Evolutionary conservation across 2,888 invertebrate genomes (phyloP).

Genomic region (Heliconius ethilla): DNA sequence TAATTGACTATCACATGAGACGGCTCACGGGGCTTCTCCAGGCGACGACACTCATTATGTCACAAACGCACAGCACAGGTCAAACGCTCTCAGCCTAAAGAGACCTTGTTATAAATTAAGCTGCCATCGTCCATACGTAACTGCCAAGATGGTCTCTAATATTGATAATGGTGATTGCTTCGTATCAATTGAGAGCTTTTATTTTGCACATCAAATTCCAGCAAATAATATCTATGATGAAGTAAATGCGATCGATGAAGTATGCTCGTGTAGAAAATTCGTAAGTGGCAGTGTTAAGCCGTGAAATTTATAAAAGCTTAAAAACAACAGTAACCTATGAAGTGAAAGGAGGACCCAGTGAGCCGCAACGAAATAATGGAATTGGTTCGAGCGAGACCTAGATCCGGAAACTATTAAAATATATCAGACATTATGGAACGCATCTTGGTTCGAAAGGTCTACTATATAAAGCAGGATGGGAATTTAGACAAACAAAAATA

Average conservation of each 20-base stretch:
- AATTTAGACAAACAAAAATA: not conserved
- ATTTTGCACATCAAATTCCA: not conserved
- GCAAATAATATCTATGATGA: not conserved
- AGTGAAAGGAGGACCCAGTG: constrained; percentile 16
- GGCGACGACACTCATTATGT: not conserved
- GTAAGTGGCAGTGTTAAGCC: constrained; percentile 36
- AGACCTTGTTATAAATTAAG: not conserved
- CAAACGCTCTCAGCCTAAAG: not conserved
- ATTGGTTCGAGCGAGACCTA: constrained; percentile 29
- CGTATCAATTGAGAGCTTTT: not conserved
- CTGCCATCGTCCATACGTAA: not conserved
- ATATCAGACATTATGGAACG: not conserved
- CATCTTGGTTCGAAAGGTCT: not conserved
- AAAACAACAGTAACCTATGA: constrained; percentile 14
- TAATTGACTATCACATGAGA: constrained; percentile 76
- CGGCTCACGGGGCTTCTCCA: constrained; percentile 17
- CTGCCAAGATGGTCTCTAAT: not conserved
- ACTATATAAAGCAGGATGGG: no score
- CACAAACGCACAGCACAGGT: not conserved
- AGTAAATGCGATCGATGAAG: constrained; percentile 28
- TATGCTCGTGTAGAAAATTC: constrained; percentile 25
- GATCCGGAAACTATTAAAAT: not conserved
- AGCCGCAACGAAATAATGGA: constrained; percentile 27
- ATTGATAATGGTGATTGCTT: not conserved
- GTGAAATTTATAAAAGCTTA: not conserved